These are phyloP conservation scores for Tiaroga cobitis DNA, from an alignment of 2,797 vertebrate species.

Conservation along the genomic window DNA sequence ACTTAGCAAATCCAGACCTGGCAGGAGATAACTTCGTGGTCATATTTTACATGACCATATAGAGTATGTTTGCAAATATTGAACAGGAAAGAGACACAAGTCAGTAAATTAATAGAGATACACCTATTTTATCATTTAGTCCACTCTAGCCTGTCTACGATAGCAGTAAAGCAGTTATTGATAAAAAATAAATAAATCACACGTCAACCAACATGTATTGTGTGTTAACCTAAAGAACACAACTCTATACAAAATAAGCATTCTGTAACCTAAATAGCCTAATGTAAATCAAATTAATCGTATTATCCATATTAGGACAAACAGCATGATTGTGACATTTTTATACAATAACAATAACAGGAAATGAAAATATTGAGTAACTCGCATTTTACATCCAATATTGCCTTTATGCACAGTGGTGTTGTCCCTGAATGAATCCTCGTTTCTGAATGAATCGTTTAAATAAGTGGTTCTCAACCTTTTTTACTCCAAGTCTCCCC, in stretches of 20 bases:
- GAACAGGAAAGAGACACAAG: neutral
- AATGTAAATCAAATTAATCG: neutral
- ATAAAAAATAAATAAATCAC: neutral
- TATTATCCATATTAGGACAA: neutral
- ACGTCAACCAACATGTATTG: slow-evolving; percentile 12
- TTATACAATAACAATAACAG: neutral
- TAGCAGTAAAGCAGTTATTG: slow-evolving; percentile 34
- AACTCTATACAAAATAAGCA: neutral
- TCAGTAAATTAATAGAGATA: slow-evolving; percentile 21
- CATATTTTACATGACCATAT: neutral
- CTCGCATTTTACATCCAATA: neutral
- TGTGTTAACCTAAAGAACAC: neutral
- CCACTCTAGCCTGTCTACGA: neutral
- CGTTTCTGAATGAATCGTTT: neutral
- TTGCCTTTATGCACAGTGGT: neutral
- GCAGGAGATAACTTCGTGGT: neutral
- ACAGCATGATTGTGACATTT: neutral
- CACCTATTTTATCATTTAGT: slow-evolving; percentile 15
- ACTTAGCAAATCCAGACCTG: neutral
- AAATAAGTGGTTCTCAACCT: too few species aligned
- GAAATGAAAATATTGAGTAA: neutral
- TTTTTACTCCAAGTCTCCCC: too few species aligned
- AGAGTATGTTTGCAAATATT: slow-evolving; percentile 22
- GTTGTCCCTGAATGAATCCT: neutral
- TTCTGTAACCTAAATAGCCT: neutral